phyloP scores from a whole-genome alignment of 2,113 vertebrate genomes.

The Stigmatopora nigra region DNA sequence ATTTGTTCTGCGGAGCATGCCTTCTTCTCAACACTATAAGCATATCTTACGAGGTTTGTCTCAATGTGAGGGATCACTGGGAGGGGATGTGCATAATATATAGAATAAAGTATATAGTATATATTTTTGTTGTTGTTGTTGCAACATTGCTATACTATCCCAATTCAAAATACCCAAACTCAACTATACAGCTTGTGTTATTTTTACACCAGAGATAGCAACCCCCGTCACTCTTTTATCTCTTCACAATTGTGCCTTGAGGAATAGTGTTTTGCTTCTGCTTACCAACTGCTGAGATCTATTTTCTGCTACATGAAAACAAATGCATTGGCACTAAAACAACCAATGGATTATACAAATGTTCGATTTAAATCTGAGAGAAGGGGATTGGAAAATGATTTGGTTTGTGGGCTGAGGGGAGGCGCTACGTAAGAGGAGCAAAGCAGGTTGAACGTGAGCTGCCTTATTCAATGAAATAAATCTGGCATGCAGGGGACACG shows the following conservation, averaged over 20 bases:
- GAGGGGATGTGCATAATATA: constrained; percentile 40
- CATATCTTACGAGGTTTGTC: constrained; percentile 78
- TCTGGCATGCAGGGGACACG: constrained; percentile 13
- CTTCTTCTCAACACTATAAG: constrained; percentile 78
- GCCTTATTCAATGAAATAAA: constrained; percentile 49
- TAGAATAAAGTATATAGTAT: constrained; percentile 4
- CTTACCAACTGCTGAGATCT: constrained; percentile 35
- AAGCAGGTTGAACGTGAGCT: constrained; percentile 51
- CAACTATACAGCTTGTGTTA: constrained; percentile 7
- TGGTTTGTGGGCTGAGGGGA: constrained; percentile 36
- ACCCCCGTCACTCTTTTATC: constrained; percentile 37
- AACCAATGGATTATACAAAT: constrained; percentile 54
- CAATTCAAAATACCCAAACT: constrained; percentile 36
- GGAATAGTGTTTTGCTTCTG: constrained; percentile 31
- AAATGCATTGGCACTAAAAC: constrained; percentile 30
- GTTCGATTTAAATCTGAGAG: constrained; percentile 30
- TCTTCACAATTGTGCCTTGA: constrained; percentile 46
- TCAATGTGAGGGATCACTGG: constrained; percentile 57
- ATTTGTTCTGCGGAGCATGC: constrained; percentile 89
- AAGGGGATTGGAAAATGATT: constrained; percentile 51
- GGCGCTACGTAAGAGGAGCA: constrained; percentile 31
- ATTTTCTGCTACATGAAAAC: constrained; percentile 19
- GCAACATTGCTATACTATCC: constrained; percentile 13
- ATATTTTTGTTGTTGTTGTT: not conserved
- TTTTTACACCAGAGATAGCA: constrained; percentile 33